A percentile compares a stretch with the other conserved stretches of the same genome.
Conservation (phyloP, 2,888 invertebrate genomes). For the Choristoneura rosaceana region DNA sequence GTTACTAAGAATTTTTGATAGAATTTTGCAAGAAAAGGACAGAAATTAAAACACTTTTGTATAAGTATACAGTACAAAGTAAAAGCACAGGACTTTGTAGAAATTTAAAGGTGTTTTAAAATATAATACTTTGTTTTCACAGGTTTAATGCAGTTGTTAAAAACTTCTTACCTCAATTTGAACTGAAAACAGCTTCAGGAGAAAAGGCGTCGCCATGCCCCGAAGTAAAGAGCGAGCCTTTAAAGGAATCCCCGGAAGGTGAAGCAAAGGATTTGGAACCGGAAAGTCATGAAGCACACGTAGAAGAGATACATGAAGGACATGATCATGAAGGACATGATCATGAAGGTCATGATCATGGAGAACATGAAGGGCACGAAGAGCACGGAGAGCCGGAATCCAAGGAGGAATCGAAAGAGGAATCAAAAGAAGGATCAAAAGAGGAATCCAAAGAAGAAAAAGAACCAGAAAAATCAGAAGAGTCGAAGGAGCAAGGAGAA, state of each 20-base stretch:
- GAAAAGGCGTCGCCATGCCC: slow-evolving; percentile 55
- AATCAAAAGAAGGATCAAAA: slow-evolving; percentile 7
- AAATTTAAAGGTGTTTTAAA: too few species aligned
- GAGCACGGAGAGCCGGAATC: slow-evolving; percentile 23
- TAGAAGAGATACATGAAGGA: slow-evolving; percentile 19
- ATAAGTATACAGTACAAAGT: too few species aligned
- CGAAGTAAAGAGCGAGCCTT: slow-evolving; percentile 61
- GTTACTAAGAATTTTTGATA: not conserved
- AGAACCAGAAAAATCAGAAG: slow-evolving; percentile 7
- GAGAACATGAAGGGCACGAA: slow-evolving; percentile 8
- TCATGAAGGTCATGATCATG: slow-evolving; percentile 29
- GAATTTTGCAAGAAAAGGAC: too few species aligned
- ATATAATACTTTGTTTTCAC: slow-evolving; percentile 35
- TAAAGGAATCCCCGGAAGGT: slow-evolving; percentile 49
- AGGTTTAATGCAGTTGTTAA: slow-evolving; percentile 78
- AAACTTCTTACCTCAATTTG: slow-evolving; percentile 60
- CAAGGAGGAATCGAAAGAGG: slow-evolving; percentile 34
- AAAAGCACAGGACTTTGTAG: not conserved
- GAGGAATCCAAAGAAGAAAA: slow-evolving; percentile 24
- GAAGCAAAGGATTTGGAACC: slow-evolving; percentile 32
- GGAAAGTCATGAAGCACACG: slow-evolving; percentile 40
- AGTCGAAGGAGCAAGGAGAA: not conserved
- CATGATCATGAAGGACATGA: slow-evolving; percentile 25
- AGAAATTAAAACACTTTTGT: too few species aligned
- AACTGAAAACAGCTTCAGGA: slow-evolving; percentile 39